Percentiles rank a stretch among this genome's conserved stretches.
Conservation (phyloP, 2,888 invertebrate genomes). For the Agrotis clavis region DNA sequence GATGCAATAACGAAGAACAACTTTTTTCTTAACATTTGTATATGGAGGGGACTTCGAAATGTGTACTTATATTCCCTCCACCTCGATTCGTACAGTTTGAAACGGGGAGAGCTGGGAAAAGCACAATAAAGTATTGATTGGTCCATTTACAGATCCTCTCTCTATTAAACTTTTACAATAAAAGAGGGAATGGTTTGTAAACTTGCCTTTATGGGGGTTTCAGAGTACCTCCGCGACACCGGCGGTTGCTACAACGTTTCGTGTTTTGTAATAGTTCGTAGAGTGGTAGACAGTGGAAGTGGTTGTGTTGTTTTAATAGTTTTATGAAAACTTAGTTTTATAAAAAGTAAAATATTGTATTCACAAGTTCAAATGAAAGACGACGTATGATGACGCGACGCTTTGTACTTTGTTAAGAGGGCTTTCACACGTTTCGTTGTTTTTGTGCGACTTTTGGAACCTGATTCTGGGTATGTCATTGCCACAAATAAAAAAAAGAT, state of each 20-base stretch:
- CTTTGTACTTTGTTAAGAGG: too few relatives aligned
- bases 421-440: too few relatives aligned
- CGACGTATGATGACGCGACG: too few relatives aligned
- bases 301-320: slow-evolving; percentile 28
- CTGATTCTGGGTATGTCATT: too few relatives aligned
- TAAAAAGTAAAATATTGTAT: background rate
- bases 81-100: slow-evolving; percentile 62
- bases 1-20: slow-evolving; percentile 63
- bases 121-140: slow-evolving; percentile 84
- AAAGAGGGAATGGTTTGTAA: slow-evolving; percentile 75
- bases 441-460: too few relatives aligned
- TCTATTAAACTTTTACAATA: slow-evolving; percentile 86
- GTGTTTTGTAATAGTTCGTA: slow-evolving; percentile 51
- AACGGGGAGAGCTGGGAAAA: slow-evolving; percentile 70
- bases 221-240: slow-evolving; percentile 59
- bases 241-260: slow-evolving; percentile 33
- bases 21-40: slow-evolving; percentile 66
- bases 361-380: background rate
- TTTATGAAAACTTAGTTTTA: background rate
- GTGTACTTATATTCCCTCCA: slow-evolving; percentile 65
- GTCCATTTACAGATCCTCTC: slow-evolving; percentile 79
- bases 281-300: slow-evolving; percentile 23
- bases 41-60: slow-evolving; percentile 60
- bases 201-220: slow-evolving; percentile 68
- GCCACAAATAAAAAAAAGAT: too few relatives aligned